phyloP scores from a whole-genome alignment of 2,888 invertebrate species.

The Allolobophora icterica region DNA sequence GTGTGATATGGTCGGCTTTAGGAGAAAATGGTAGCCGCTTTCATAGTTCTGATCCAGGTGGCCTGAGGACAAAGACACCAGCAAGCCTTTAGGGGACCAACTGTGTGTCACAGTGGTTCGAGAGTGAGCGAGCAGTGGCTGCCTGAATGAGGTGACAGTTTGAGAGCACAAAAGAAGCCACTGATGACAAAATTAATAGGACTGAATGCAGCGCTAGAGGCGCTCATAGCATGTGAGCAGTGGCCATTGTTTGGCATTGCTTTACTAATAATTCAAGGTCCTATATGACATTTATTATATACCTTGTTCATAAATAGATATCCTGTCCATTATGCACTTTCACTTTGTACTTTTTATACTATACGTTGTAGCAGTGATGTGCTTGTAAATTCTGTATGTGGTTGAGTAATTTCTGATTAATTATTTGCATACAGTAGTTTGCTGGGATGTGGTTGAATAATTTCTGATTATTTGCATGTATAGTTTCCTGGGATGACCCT shows the following conservation, averaged over 20 bases:
- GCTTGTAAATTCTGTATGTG: not conserved
- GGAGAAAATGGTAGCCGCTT: conserved; percentile 10
- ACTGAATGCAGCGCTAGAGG: not conserved
- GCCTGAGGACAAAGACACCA: conserved; percentile 17
- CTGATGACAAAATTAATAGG: conserved; percentile 4
- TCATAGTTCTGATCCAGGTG: not conserved
- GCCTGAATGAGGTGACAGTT: not conserved
- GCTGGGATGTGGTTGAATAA: not conserved
- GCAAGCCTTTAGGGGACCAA: not conserved
- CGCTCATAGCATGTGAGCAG: not conserved
- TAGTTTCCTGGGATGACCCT: not conserved
- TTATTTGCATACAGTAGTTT: not conserved
- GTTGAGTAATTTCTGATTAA: not conserved
- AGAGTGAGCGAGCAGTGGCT: not conserved
- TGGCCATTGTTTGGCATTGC: conserved; percentile 11
- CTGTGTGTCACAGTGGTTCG: not conserved
- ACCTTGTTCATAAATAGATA: no score
- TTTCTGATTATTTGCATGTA: not conserved
- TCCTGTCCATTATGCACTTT: not conserved
- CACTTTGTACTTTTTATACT: not conserved
- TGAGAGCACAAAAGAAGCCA: conserved; percentile 4
- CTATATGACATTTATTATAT: not conserved
- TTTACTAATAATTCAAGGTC: conserved; percentile 4
- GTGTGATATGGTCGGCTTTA: not conserved
- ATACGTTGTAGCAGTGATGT: no score